Base-by-base conservation (phyloP, 2,113 vertebrate genomes). In the Fulica atra region DNA sequence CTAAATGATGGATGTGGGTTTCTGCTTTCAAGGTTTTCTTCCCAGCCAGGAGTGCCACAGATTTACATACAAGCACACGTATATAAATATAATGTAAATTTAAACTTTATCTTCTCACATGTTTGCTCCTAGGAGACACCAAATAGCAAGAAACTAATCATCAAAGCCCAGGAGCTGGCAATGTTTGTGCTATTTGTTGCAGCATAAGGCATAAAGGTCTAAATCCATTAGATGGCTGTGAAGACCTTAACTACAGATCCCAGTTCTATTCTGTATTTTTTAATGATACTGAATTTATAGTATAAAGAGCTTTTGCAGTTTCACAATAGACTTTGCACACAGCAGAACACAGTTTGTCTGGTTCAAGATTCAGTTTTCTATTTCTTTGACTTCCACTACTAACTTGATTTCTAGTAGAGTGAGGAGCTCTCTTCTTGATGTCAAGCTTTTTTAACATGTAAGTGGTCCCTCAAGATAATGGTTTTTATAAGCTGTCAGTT, bases 381-480 rank as follows among this genome's bases (percentile, higher is more conserved):
- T 88, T 92, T 71, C 33, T 86, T 94, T 96, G 74, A 92, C 44
- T 90, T 92, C 77, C 73, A 84, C 44, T 83, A 15, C 23, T 92
- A 44, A 63, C 89, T 89, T 86, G 92, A 79, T 87, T 88, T 92
- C 73, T 91, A 76, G 31, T 72, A 31, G 40, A 56, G 9, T 56
- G 29, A 56, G 31, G 50, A 89, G 66, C 51, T 86, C 25, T 81
- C 33, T 82, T 72, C 38, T 84, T 61, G 17, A 79, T 89, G 44
- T 89, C 84, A 76, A 64, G 48, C 20, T 80, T 94, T 94, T 96
- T 82, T 73, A 72, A 81, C 28, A 60, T 61, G 31, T 86, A 94
- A 28, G 9, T 72, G 29, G 65, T 89, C 91, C 46, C 40, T 88
- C 85, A 91, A 46, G 33, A 50, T 65, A 53, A 46, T 60, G 40